Evolutionary conservation across 2,888 invertebrate species (phyloP).

Genomic region (Limenitis camilla): DNA sequence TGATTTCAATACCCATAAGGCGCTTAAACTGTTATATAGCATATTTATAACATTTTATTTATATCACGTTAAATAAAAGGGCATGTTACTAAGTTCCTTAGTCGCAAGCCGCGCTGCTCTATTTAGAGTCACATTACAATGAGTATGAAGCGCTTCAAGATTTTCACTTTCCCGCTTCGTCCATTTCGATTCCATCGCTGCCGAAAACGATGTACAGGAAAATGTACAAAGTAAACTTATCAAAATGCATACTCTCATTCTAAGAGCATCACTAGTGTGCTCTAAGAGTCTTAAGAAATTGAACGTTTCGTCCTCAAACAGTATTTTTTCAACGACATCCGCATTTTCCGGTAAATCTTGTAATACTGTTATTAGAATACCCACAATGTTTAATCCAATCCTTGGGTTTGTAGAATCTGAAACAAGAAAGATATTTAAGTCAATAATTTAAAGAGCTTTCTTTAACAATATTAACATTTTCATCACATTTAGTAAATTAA

Average conservation of each 20-base stretch:
- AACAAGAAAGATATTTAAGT: constrained; percentile 21
- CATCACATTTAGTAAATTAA: background rate
- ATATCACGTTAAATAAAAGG: constrained; percentile 22
- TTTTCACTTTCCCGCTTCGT: constrained; percentile 72
- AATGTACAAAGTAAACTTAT: constrained; percentile 80
- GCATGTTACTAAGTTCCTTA: constrained; percentile 64
- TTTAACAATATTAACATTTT: background rate
- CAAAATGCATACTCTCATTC: constrained; percentile 81
- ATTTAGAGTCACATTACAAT: constrained; percentile 77
- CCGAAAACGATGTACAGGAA: constrained; percentile 77
- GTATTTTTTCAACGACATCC: constrained; percentile 82
- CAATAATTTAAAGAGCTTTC: background rate
- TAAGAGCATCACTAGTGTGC: constrained; percentile 72
- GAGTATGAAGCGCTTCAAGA: constrained; percentile 76
- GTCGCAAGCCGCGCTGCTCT: constrained; percentile 74
- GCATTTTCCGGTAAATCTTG: constrained; percentile 84
- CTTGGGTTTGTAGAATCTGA: constrained; percentile 73
- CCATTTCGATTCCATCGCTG: constrained; percentile 75
- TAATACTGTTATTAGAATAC: constrained; percentile 82
- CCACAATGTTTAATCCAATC: constrained; percentile 80
- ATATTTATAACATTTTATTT: background rate
- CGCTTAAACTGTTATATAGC: background rate
- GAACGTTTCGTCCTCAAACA: constrained; percentile 69
- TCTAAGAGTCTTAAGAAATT: constrained; percentile 74
- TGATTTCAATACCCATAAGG: background rate